Conservation (phyloP, 30 jellyfish, hydroid and myxozoan species). For the Chironex yamaguchii region DNA sequence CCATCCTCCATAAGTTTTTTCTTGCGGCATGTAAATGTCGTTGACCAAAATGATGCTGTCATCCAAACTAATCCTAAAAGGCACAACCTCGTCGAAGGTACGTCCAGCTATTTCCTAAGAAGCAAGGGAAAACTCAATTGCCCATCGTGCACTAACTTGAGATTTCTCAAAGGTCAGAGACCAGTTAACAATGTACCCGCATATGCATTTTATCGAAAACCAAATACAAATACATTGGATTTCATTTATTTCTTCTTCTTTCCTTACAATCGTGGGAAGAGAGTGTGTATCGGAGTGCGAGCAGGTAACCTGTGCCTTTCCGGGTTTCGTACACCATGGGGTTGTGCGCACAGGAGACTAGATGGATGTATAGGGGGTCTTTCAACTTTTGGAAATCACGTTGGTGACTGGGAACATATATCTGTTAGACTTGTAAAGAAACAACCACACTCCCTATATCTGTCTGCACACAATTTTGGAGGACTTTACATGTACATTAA, state of each 20-base stretch:
- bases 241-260: slow-evolving; percentile 54
- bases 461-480: slow-evolving; percentile 67
- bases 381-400: slow-evolving; percentile 62
- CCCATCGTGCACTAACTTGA: slow-evolving; percentile 26
- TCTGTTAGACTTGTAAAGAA: slow-evolving; percentile 42
- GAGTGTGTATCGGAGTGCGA: slow-evolving; percentile 57
- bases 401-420: slow-evolving; percentile 87
- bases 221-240: slow-evolving; percentile 19
- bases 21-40: slow-evolving; percentile 16
- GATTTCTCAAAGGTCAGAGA: slow-evolving; percentile 32
- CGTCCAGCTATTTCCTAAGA: slow-evolving; percentile 6
- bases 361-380: slow-evolving; percentile 11
- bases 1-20: slow-evolving; percentile 40
- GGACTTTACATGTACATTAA: slow-evolving; percentile 24
- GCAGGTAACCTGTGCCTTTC: neutral
- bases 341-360: neutral
- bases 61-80: neutral
- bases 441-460: slow-evolving; percentile 34
- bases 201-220: slow-evolving; percentile 15
- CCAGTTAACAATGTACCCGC: slow-evolving; percentile 31
- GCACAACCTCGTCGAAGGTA: neutral
- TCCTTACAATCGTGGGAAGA: slow-evolving; percentile 74
- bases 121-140: neutral
- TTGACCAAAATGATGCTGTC: too few species aligned
- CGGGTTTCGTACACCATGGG: neutral